Percentiles rank a stretch among this genome's conserved stretches.
phyloP scores from a whole-genome alignment of 1,140 invertebrate genomes.

The Euura saliciscinereae region DNA sequence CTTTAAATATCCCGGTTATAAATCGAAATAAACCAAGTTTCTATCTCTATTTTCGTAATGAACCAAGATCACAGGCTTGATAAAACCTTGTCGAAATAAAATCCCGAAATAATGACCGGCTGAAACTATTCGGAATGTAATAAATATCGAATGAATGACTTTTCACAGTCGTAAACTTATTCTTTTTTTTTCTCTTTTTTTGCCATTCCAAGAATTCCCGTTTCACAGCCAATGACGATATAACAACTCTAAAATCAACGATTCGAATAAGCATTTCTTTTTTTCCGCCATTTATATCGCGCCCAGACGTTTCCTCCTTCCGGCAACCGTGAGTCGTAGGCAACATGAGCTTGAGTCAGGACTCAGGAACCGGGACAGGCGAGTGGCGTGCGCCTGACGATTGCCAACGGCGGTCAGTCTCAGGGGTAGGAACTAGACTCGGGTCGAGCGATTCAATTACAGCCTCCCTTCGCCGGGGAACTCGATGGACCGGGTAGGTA shows the following conservation, averaged over 20 bases:
- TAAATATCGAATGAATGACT: no score
- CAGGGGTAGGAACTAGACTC: not conserved
- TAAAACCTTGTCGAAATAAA: not conserved
- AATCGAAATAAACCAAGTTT: not conserved
- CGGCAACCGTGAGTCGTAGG: no score
- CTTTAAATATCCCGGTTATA: not conserved
- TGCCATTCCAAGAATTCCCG: no score
- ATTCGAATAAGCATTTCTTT: no score
- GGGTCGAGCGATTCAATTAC: conserved; percentile 2
- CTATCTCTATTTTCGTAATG: not conserved
- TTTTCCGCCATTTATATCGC: no score
- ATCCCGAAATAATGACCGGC: not conserved
- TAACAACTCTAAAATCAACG: no score
- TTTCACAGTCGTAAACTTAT: no score
- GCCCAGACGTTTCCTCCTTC: no score
- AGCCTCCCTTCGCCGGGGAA: not conserved
- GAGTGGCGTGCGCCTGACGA: conserved; percentile 1
- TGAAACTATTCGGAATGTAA: no score
- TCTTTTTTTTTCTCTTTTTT: no score
- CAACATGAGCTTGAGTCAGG: no score
- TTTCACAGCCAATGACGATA: no score
- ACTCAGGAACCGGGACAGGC: not conserved
- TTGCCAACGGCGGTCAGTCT: conserved; percentile 6
- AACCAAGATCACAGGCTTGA: not conserved
- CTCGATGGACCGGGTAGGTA: not conserved